Evolutionary conservation across 1,140 invertebrate genomes (phyloP).

Genomic region (Saxidomus purpurata): DNA sequence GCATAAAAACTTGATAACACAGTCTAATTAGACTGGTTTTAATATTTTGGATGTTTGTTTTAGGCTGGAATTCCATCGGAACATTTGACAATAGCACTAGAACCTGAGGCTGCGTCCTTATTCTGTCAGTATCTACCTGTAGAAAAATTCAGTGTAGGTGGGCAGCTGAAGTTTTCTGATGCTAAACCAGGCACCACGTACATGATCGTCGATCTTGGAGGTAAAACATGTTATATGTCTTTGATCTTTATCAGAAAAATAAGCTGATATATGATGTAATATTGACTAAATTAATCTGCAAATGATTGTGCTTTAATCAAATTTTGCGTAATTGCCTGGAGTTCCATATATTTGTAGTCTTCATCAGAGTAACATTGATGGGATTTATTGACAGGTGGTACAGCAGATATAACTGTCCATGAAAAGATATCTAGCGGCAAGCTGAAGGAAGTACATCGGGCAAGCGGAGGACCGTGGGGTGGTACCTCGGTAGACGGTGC

Average conservation of each 20-base stretch:
- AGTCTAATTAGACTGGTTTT: too few species aligned
- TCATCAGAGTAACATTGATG: too few species aligned
- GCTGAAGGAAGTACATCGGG: constrained; percentile 51
- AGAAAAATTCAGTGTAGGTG: constrained; percentile 43
- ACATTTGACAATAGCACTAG: constrained; percentile 42
- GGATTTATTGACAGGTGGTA: constrained; percentile 36
- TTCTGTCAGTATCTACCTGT: constrained; percentile 49
- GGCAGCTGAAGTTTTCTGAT: constrained; percentile 17
- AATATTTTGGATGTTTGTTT: too few species aligned
- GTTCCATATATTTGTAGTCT: too few species aligned
- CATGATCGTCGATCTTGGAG: constrained; percentile 61
- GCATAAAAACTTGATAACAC: too few species aligned
- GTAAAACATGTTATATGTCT: constrained; percentile 14
- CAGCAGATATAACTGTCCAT: constrained; percentile 60
- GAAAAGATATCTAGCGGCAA: constrained; percentile 41
- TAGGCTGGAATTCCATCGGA: constrained; percentile 51
- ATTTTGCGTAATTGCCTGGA: too few species aligned
- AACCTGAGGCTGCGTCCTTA: constrained; percentile 50
- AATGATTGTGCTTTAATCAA: too few species aligned
- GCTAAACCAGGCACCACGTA: constrained; percentile 55
- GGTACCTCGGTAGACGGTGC: constrained; percentile 49
- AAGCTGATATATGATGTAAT: too few species aligned
- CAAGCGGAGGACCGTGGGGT: constrained; percentile 60
- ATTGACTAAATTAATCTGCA: too few species aligned
- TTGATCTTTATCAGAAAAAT: too few species aligned